These are phyloP conservation scores for Potamarius usumacintae DNA, from an alignment of 2,113 vertebrate species.

Conservation along the genomic window DNA sequence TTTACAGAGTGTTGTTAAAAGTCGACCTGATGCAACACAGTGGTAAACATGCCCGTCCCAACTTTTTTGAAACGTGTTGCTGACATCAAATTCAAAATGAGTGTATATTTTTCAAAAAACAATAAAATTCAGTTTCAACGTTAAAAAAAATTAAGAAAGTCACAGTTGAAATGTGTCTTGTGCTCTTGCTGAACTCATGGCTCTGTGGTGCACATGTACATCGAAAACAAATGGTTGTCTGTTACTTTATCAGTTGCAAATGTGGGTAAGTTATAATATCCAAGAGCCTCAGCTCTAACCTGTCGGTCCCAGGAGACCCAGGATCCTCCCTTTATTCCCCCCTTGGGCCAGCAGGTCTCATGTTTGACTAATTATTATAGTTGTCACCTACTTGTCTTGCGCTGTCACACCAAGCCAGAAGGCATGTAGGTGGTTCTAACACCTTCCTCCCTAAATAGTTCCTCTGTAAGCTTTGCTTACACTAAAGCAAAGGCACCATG, in stretches of 20 bases:
- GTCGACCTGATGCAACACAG: too few species aligned
- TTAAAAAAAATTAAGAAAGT: too few species aligned
- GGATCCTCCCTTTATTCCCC: not conserved
- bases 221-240: too few species aligned
- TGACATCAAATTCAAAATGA: too few species aligned
- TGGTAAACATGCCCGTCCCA: too few species aligned
- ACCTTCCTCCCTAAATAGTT: not conserved
- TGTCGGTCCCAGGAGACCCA: not conserved
- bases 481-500: not conserved
- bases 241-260: not conserved
- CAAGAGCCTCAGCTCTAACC: not conserved
- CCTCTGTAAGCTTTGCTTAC: not conserved
- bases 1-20: too few species aligned
- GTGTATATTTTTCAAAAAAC: too few species aligned
- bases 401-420: not conserved
- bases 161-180: too few species aligned
- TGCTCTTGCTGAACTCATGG: too few species aligned
- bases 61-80: too few species aligned
- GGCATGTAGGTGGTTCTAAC: conserved; percentile 3
- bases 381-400: conserved; percentile 9
- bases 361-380: conserved; percentile 1
- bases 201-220: too few species aligned
- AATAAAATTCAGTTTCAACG: too few species aligned
- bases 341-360: not conserved
- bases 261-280: not conserved